Evolutionary conservation across 2,888 invertebrate species (phyloP).

Genomic region (Eugnorisma glareosa): DNA sequence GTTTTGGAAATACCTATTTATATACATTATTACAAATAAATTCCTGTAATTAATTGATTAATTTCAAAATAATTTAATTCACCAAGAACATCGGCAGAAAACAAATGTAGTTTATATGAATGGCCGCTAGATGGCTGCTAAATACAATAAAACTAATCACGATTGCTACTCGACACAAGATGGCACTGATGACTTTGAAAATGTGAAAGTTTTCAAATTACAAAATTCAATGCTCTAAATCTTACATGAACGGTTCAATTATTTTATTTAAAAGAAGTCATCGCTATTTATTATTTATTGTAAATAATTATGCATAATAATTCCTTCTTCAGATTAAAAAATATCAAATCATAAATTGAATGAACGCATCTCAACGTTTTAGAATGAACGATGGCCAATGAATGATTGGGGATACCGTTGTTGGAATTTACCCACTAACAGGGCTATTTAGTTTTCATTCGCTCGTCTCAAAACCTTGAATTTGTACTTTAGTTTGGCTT

Average conservation of each 20-base stretch:
- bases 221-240: not conserved
- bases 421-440: slow-evolving; percentile 39
- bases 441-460: slow-evolving; percentile 9
- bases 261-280: not conserved
- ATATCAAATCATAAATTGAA: slow-evolving; percentile 62
- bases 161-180: slow-evolving; percentile 54
- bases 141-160: not conserved
- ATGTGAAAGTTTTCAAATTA: not conserved
- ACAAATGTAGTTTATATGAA: not conserved
- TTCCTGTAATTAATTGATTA: not conserved
- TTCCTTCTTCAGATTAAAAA: not conserved
- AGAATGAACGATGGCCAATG: slow-evolving; percentile 68
- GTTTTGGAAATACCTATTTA: not conserved
- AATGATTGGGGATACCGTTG: slow-evolving; percentile 61
- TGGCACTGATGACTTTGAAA: slow-evolving; percentile 28
- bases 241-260: accelerated
- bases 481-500: not conserved
- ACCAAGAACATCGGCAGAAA: not conserved
- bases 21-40: not conserved
- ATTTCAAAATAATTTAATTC: not conserved
- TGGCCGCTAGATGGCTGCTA: slow-evolving; percentile 11
- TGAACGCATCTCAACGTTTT: slow-evolving; percentile 62
- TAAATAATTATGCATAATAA: no score
- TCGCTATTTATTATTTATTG: not conserved
- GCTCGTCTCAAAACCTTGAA: not conserved